phyloP scores from a whole-genome alignment of 2,797 vertebrate species.

The Cossypha niveicapilla region DNA sequence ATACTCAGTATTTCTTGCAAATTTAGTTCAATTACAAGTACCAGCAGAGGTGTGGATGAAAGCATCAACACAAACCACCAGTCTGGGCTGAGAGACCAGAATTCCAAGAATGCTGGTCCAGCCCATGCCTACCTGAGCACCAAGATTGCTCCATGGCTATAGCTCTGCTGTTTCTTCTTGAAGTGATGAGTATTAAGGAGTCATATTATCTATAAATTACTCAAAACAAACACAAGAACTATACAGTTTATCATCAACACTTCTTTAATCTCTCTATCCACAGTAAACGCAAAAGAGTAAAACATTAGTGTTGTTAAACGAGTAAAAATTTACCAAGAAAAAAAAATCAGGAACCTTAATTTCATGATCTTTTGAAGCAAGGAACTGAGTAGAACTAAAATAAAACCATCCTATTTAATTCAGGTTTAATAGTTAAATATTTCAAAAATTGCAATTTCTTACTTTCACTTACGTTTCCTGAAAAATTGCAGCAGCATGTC shows the following conservation, averaged over 20 bases:
- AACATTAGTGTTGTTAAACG: neutral
- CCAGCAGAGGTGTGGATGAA: neutral
- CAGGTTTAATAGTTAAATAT: neutral
- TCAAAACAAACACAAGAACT: neutral
- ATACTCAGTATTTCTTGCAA: neutral
- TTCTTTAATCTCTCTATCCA: neutral
- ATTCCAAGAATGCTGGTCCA: neutral
- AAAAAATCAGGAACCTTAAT: neutral
- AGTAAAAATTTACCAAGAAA: neutral
- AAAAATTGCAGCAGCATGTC: neutral
- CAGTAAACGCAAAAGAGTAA: neutral
- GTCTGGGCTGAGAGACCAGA: neutral
- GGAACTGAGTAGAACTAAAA: neutral
- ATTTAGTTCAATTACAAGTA: neutral
- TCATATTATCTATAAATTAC: neutral
- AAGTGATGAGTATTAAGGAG: neutral
- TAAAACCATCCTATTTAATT: neutral
- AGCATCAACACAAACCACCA: neutral
- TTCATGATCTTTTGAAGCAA: neutral
- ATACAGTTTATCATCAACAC: neutral
- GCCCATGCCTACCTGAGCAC: neutral
- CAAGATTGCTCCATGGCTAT: neutral
- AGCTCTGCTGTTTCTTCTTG: neutral
- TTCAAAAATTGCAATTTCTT: neutral
- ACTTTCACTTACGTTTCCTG: neutral